phyloP scores from a whole-genome alignment of 2,888 invertebrate genomes.

The Cyrtodaria siliqua region DNA sequence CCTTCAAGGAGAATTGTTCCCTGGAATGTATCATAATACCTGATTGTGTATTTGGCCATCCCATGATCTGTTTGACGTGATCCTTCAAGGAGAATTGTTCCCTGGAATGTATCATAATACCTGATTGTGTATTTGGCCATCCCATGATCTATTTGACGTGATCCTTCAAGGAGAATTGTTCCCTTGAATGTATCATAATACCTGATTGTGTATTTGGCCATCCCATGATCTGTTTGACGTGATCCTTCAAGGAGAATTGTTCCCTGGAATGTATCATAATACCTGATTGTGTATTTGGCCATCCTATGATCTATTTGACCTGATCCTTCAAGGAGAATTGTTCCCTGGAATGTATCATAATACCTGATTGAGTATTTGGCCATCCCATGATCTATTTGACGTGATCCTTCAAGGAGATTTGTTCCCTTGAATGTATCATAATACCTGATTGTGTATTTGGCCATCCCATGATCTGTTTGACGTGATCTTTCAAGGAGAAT shows the following conservation, averaged over 20 bases:
- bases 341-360: conserved; percentile 37
- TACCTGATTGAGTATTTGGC: too few relatives aligned
- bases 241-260: conserved; percentile 60
- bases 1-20: conserved; percentile 59
- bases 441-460: too few relatives aligned
- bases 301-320: too few relatives aligned
- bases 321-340: conserved; percentile 59
- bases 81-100: conserved; percentile 60
- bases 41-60: too few relatives aligned
- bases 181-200: conserved; percentile 29
- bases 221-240: conserved; percentile 57
- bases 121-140: too few relatives aligned
- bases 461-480: too few relatives aligned
- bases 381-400: too few relatives aligned
- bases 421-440: conserved; percentile 37
- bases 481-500: conserved; percentile 59
- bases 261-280: conserved; percentile 33
- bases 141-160: conserved; percentile 56
- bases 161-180: conserved; percentile 61
- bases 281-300: too few relatives aligned
- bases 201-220: too few relatives aligned
- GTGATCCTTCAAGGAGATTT: conserved; percentile 60
- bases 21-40: conserved; percentile 25
- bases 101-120: conserved; percentile 31
- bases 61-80: conserved; percentile 55